Percentiles rank a stretch among this genome's conserved stretches.
Evolutionary conservation across 2,888 invertebrate species (phyloP).

Genomic region (Anticlea derivata): DNA sequence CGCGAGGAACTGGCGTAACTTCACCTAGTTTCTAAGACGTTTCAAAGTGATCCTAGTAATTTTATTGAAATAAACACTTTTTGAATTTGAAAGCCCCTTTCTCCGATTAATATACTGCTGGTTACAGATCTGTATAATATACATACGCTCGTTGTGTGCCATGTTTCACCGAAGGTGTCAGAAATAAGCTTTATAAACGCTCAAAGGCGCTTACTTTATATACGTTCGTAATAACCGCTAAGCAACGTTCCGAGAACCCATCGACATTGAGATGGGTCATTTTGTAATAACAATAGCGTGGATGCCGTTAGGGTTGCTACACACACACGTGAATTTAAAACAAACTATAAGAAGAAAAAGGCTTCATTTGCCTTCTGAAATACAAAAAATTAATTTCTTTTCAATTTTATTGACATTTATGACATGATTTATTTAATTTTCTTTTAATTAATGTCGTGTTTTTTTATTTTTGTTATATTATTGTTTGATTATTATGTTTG

Average conservation of each 20-base stretch:
- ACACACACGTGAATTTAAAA: background rate
- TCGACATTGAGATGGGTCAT: slow-evolving; percentile 83
- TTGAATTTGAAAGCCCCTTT: background rate
- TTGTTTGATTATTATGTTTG: too few species aligned
- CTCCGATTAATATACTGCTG: background rate
- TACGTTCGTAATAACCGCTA: slow-evolving; percentile 43
- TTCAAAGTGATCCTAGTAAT: too few species aligned
- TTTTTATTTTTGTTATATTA: too few species aligned
- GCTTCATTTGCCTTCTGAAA: too few species aligned
- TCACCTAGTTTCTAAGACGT: too few species aligned
- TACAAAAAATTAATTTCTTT: too few species aligned
- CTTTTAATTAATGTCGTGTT: too few species aligned
- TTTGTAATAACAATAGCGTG: slow-evolving; percentile 75
- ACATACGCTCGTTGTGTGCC: slow-evolving; percentile 57
- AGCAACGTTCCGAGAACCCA: slow-evolving; percentile 62
- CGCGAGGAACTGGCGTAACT: too few species aligned
- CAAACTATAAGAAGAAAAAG: too few species aligned
- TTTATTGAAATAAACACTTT: too few species aligned
- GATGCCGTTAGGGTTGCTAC: slow-evolving; percentile 56
- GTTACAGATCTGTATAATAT: slow-evolving; percentile 3
- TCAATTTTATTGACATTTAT: too few species aligned
- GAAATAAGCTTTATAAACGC: slow-evolving; percentile 76
- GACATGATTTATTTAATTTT: too few species aligned
- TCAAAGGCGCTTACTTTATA: slow-evolving; percentile 60
- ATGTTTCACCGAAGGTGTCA: slow-evolving; percentile 79